Base-by-base conservation (phyloP, 2,888 invertebrate species). In the Cephus pulcher region DNA sequence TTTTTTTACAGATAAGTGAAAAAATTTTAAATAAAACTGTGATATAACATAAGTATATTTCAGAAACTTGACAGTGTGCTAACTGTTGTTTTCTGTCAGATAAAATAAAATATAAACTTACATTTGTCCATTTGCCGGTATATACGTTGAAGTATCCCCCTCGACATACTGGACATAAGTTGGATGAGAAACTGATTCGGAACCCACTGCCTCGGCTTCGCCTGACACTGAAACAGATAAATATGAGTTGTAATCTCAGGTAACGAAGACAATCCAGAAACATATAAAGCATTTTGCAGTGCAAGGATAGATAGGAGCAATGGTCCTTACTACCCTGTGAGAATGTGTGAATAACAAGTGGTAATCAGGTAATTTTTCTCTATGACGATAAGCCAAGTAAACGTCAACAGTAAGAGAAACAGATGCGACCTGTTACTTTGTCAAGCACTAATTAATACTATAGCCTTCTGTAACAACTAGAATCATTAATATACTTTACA, bases 91-190 rank as follows among this genome's bases (percentile, higher is more conserved):
- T 15, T 74, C 12, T 12, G 15, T 12, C 11, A 56, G 37, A 77
- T 76, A 79, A 78, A 78, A 75, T 34, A 34, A 76, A 34, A 78
- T 69, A 12, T 73, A 75, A 77, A 90, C 92, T 92, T 93, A 94
- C 94, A 94, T 94, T 92, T 94, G 94, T 86, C 94, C 94, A 92
- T 94, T 94, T 81, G 94, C 91, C 86, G 93, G 92, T 93, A 94
- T 92, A 93, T 93, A 92, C 93, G 93, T 89, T 92, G 94, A 91
- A 84, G 93, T 91, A 85, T 92, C 93, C 87, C 93, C 94, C 87
- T 94, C 94, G 88, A 94, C 94, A 92, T 94, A 94, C 91, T 94
- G 94, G 81, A 94, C 94, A 88, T 93, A 94, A 37, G 93, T 92
- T 74, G 94, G 93, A 89, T 94, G 94, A 81, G 93, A 91, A 73